Evolutionary conservation across 2,797 vertebrate species (phyloP).

Genomic region (Enoplosus armatus): DNA sequence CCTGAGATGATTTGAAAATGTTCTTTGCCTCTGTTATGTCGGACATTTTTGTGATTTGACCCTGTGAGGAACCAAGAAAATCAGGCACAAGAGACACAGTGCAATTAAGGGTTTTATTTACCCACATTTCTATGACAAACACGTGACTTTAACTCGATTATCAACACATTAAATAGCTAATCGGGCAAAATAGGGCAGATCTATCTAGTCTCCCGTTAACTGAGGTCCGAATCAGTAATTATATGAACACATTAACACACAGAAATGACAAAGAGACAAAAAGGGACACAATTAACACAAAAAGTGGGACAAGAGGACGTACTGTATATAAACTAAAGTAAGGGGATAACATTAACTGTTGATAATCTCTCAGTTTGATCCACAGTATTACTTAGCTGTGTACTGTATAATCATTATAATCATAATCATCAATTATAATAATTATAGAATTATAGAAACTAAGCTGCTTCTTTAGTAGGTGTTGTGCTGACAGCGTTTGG

Average conservation of each 20-base stretch:
- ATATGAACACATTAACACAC: neutral
- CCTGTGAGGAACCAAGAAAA: neutral
- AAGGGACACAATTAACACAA: neutral
- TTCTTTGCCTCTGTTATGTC: neutral
- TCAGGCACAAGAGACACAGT: neutral
- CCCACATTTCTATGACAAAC: neutral
- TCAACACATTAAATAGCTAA: neutral
- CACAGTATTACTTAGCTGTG: too few species aligned
- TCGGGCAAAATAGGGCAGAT: neutral
- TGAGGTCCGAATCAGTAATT: neutral
- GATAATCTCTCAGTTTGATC: too few species aligned
- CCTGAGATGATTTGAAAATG: neutral
- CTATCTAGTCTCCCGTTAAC: neutral
- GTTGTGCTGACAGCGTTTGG: too few species aligned
- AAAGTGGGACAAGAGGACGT: neutral
- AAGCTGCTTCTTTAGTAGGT: neutral
- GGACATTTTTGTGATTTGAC: neutral
- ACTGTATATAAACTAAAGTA: too few species aligned
- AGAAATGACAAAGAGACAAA: neutral
- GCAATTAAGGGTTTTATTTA: neutral
- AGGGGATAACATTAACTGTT: too few species aligned
- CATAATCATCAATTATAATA: too few species aligned
- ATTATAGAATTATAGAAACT: too few species aligned
- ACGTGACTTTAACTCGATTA: neutral
- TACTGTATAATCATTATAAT: too few species aligned